Evolutionary conservation across 2,113 vertebrate species (phyloP).

Genomic region (Myrmecophaga tridactyla): DNA sequence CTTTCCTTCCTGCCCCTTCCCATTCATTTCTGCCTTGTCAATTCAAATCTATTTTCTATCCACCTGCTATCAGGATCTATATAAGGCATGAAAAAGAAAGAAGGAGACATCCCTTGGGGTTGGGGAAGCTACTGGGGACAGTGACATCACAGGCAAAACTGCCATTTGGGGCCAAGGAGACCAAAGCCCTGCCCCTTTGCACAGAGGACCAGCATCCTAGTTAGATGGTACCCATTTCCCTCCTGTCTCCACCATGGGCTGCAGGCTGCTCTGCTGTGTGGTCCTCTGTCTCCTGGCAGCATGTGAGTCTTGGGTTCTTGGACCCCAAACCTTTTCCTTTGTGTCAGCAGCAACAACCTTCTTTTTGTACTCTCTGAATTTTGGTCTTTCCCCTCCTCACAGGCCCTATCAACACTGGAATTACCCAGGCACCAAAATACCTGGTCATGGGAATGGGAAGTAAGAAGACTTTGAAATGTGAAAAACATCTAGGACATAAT

Average conservation of each 20-base stretch:
- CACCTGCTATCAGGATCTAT: not conserved
- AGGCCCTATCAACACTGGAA: not conserved
- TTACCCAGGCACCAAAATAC: conserved; percentile 23
- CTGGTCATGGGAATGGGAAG: not conserved
- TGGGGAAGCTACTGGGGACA: not conserved
- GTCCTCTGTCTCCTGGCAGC: not conserved
- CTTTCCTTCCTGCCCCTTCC: not conserved
- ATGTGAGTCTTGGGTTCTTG: not conserved
- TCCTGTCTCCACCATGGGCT: not conserved
- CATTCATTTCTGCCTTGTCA: not conserved
- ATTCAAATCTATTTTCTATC: not conserved
- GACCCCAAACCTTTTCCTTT: fast-evolving
- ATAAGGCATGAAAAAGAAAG: not conserved
- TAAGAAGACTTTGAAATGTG: not conserved
- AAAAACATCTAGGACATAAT: not conserved
- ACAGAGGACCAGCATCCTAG: not conserved
- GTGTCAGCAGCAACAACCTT: not conserved
- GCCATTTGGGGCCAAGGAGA: not conserved
- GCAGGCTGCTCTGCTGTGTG: not conserved
- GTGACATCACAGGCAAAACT: not conserved
- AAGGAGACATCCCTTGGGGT: not conserved
- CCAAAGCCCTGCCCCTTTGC: not conserved
- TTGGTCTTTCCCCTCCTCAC: not conserved
- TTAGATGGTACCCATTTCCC: too few species aligned
- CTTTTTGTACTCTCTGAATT: not conserved